Base-by-base conservation (phyloP, 2,797 vertebrate genomes). In the Clamator glandarius region DNA sequence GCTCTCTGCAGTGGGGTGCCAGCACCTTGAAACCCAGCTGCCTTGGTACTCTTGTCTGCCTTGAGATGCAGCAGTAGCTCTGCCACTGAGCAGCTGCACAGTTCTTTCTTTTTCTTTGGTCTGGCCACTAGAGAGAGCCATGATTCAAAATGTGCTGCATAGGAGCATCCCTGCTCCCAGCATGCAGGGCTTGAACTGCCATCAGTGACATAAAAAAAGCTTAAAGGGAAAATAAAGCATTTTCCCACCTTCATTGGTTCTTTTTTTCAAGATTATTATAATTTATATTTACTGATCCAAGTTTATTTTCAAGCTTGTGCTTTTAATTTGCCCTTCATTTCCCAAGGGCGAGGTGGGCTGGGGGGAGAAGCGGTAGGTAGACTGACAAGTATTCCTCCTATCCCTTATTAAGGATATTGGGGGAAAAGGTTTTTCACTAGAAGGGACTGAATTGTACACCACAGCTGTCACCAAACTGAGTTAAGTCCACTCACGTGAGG, bases 51-150 rank as follows among this genome's bases (percentile, higher is more conserved):
- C 2, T 1, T 4, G 4, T 3, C 10, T 11, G 6, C 3, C 26
- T 5, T 7, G 51, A n/a, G 20, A 6, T 2, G 35, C 16, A 8
- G 54, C 21, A 6, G 28, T 1, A 44, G 42, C 39, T n/a, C n/a
- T 9, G 42, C 33, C 48, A 5, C 18, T 0, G 10, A 41, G 59
- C 15, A 5, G 29, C 68, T 6, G 26, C 0, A 4, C 11, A 5
- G 51, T 0, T 3, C 12, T 41, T n/a, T 8, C 17, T 58, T 54
- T 10, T 36, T 31, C 55, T 8, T 15, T 2, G 8, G 2, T 66
- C n/a, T 29, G 64, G 33, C 96, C 96, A 5, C 96, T 92, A 94
- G 96, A 94, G 95, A 57, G 96, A 69, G 95, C 96, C 75, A 42
- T 67, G 81, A 72, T 59, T 94, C 79, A 73, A 85, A 87, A 24